phyloP scores from a whole-genome alignment of 2,888 invertebrate genomes.

The Ypsolopha sequella region DNA sequence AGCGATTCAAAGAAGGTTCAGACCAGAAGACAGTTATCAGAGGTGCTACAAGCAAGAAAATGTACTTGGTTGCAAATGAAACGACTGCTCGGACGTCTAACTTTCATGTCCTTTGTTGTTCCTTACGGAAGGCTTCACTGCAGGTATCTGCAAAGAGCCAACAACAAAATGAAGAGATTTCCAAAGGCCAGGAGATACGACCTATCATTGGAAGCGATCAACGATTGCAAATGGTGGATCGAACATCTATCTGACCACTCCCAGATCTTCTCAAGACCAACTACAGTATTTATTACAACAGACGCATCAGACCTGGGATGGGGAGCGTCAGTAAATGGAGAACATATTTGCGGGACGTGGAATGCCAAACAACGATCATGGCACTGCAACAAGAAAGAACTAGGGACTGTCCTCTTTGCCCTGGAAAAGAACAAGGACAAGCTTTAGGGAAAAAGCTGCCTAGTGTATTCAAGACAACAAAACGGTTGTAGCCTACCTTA shows the following conservation, averaged over 20 bases:
- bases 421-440: background rate
- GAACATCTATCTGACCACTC: background rate
- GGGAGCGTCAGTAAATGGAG: background rate
- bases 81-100: background rate
- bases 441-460: background rate
- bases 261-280: background rate
- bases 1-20: background rate
- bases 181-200: background rate
- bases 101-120: background rate
- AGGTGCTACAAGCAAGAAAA: background rate
- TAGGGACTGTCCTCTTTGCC: slow-evolving; percentile 1
- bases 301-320: slow-evolving; percentile 1
- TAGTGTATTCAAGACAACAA: slow-evolving; percentile 4
- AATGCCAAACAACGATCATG: background rate
- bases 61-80: background rate
- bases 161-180: background rate
- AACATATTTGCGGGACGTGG: background rate
- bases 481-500: slow-evolving; percentile 3
- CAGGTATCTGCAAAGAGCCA: background rate
- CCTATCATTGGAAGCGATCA: background rate
- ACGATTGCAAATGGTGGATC: background rate
- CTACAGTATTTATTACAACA: background rate
- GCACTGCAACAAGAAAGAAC: slow-evolving; percentile 6
- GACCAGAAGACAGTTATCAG: background rate
- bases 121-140: background rate